These are phyloP conservation scores for Alces alces DNA, from an alignment of 2,113 vertebrate species.

Conservation along the genomic window DNA sequence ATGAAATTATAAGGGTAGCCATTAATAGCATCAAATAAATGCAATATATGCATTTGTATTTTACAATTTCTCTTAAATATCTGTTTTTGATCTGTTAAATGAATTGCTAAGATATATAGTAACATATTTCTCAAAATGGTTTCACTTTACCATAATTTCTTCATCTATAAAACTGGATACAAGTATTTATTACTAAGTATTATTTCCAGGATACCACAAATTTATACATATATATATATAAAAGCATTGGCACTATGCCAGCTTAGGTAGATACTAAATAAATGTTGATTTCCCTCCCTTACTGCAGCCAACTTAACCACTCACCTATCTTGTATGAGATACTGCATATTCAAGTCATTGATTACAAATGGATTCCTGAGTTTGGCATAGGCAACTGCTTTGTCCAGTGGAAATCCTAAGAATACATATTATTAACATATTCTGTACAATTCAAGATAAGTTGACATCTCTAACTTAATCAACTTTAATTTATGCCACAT, in stretches of 20 bases:
- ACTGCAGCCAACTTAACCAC: slow-evolving; percentile 38
- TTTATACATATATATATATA: background rate
- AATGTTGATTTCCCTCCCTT: slow-evolving; percentile 16
- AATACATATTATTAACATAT: slow-evolving; percentile 71
- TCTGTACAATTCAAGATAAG: slow-evolving; percentile 44
- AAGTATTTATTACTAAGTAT: background rate
- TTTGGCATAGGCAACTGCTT: slow-evolving; percentile 93
- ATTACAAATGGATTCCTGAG: slow-evolving; percentile 93
- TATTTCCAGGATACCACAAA: background rate
- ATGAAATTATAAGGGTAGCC: background rate
- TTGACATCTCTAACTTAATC: slow-evolving; percentile 24
- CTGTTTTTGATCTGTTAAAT: background rate
- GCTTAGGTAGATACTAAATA: background rate
- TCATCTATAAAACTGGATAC: background rate
- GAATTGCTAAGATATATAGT: background rate
- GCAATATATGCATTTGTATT: background rate
- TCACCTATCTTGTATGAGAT: slow-evolving; percentile 93
- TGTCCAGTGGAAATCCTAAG: slow-evolving; percentile 92
- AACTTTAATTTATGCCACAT: slow-evolving; percentile 14
- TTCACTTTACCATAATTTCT: background rate
- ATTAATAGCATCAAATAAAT: background rate
- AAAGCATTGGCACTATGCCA: background rate
- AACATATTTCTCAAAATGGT: background rate
- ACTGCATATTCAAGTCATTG: slow-evolving; percentile 94
- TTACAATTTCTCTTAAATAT: background rate